Conservation (phyloP, 1,140 invertebrate species). For the Pectinophora gossypiella region DNA sequence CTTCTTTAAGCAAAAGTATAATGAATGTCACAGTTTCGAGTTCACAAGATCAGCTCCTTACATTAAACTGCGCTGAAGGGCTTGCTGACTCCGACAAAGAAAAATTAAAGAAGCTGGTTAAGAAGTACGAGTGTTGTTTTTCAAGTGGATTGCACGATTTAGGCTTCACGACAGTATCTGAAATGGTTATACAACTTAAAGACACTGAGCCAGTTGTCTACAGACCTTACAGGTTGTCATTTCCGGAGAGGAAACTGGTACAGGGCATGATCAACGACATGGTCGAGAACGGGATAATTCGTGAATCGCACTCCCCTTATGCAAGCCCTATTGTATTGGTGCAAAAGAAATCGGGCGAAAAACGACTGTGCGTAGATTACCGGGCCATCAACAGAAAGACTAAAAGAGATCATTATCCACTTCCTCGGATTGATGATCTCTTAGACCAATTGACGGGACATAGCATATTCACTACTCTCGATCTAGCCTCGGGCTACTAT, state of each 20-base stretch:
- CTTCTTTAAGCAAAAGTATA: not conserved
- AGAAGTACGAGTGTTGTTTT: slow-evolving; percentile 22
- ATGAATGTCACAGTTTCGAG: not conserved
- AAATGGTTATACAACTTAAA: slow-evolving; percentile 19
- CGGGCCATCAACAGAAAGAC: too few species aligned
- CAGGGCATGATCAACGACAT: slow-evolving; percentile 34
- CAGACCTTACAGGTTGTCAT: slow-evolving; percentile 18
- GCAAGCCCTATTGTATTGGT: slow-evolving; percentile 15
- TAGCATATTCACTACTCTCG: slow-evolving; percentile 58
- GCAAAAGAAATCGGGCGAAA: slow-evolving; percentile 1
- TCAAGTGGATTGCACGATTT: slow-evolving; percentile 17
- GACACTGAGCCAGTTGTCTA: slow-evolving; percentile 18
- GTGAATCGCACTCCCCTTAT: slow-evolving; percentile 29
- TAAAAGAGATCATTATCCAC: too few species aligned
- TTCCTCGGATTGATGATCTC: too few species aligned
- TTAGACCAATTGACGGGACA: slow-evolving; percentile 34
- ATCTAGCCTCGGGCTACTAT: slow-evolving; percentile 60
- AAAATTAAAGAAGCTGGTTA: not conserved
- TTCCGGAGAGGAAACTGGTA: slow-evolving; percentile 21
- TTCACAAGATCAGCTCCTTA: not conserved
- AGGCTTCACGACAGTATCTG: slow-evolving; percentile 9
- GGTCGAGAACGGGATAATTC: slow-evolving; percentile 29
- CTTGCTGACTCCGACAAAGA: not conserved
- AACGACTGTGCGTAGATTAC: too few species aligned
- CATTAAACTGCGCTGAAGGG: not conserved